Evolutionary conservation across 1,140 invertebrate species (phyloP).

Genomic region (Cyclargus thomasi): DNA sequence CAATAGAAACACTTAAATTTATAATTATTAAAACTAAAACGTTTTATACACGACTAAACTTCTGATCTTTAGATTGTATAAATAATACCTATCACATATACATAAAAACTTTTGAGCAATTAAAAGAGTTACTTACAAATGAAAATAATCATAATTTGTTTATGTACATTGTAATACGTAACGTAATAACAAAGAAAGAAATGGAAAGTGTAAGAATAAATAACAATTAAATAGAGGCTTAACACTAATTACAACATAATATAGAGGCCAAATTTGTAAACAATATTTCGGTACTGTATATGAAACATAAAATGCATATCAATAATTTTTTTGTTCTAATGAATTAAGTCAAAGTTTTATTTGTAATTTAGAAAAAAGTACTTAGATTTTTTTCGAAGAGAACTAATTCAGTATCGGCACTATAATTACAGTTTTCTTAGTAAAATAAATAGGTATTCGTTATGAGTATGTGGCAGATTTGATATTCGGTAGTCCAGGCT

Average conservation of each 20-base stretch:
- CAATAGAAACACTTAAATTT: constrained; percentile 25
- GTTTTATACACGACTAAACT: not conserved
- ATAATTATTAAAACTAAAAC: not conserved
- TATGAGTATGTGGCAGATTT: not conserved
- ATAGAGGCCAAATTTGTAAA: constrained; percentile 7
- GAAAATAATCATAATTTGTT: not conserved
- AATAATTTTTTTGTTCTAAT: too few relatives aligned
- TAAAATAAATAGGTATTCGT: constrained; percentile 7
- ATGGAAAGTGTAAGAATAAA: constrained; percentile 11
- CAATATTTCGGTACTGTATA: not conserved
- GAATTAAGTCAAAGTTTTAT: too few relatives aligned
- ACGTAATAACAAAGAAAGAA: not conserved
- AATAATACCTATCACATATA: not conserved
- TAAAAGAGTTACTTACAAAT: not conserved
- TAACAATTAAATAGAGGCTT: constrained; percentile 8
- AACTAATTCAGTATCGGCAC: not conserved
- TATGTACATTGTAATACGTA: not conserved
- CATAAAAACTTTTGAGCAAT: not conserved
- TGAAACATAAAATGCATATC: too few relatives aligned
- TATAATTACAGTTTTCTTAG: not conserved
- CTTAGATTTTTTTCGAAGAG: not conserved
- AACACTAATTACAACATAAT: not conserved
- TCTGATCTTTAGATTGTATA: not conserved
- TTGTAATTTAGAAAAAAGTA: not conserved
- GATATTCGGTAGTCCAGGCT: too few relatives aligned